Percentiles rank a stretch among this genome's conserved stretches.
Conservation (phyloP, 2,888 invertebrate species). For the Cancer borealis region DNA sequence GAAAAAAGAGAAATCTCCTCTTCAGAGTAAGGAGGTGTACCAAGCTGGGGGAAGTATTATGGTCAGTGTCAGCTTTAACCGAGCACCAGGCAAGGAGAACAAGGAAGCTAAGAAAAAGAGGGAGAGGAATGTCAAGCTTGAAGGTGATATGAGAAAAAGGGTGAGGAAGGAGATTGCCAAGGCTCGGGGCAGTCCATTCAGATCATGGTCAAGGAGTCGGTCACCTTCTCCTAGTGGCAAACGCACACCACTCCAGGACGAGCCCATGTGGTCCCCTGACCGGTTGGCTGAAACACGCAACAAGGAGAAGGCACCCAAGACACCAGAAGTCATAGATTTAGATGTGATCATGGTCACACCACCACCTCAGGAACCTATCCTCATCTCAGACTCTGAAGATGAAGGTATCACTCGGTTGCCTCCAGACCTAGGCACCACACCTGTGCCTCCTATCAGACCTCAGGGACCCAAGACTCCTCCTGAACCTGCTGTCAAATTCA, state of each 20-base stretch:
- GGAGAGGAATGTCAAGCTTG: slow-evolving; percentile 68
- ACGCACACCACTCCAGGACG: slow-evolving; percentile 78
- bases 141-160: slow-evolving; percentile 80
- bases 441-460: slow-evolving; percentile 72
- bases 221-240: slow-evolving; percentile 74
- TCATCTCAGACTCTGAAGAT: slow-evolving; percentile 90
- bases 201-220: slow-evolving; percentile 77
- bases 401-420: slow-evolving; percentile 77
- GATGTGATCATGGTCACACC: slow-evolving; percentile 82
- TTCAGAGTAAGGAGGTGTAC: slow-evolving; percentile 88
- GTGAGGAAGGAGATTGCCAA: slow-evolving; percentile 73
- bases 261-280: slow-evolving; percentile 81
- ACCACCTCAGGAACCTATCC: slow-evolving; percentile 89
- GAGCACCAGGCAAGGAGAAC: slow-evolving; percentile 74
- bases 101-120: slow-evolving; percentile 69
- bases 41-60: slow-evolving; percentile 95
- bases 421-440: slow-evolving; percentile 73
- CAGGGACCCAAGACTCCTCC: slow-evolving; percentile 88
- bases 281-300: slow-evolving; percentile 84
- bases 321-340: slow-evolving; percentile 79
- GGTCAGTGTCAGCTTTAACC: slow-evolving; percentile 91
- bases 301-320: slow-evolving; percentile 86
- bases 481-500: slow-evolving; percentile 86
- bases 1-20: slow-evolving; percentile 79
- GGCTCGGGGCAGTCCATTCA: slow-evolving; percentile 78